A percentile compares a stretch with the other conserved stretches of the same genome.
These are phyloP conservation scores for Protonemura montana DNA, from an alignment of 2,888 invertebrate genomes.

Conservation along the genomic window DNA sequence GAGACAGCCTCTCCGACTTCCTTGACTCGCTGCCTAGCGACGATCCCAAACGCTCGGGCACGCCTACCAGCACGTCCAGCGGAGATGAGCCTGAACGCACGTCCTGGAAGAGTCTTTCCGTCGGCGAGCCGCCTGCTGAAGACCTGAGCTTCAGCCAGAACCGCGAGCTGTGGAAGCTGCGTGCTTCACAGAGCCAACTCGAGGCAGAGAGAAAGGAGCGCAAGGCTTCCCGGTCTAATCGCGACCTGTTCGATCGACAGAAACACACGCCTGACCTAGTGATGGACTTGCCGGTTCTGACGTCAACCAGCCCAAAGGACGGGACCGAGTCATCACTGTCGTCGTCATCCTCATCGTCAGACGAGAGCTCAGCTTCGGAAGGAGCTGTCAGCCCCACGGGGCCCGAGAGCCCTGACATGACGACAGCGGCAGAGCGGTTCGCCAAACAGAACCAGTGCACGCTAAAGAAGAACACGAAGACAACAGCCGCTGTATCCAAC, in stretches of 20 bases:
- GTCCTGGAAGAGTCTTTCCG: slow-evolving; percentile 31
- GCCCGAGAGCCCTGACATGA: slow-evolving; percentile 70
- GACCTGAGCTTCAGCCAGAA: slow-evolving; percentile 61
- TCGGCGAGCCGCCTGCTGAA: slow-evolving; percentile 56
- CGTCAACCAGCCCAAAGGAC: slow-evolving; percentile 57
- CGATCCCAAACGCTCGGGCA: slow-evolving; percentile 43
- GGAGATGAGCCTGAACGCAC: slow-evolving; percentile 49
- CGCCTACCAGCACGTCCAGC: slow-evolving; percentile 46
- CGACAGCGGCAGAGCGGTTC: slow-evolving; percentile 78
- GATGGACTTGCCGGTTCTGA: slow-evolving; percentile 77
- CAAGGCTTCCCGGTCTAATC: slow-evolving; percentile 51
- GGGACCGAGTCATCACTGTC: slow-evolving; percentile 53
- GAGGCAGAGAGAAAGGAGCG: slow-evolving; percentile 52
- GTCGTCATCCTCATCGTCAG: slow-evolving; percentile 46
- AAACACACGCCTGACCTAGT: slow-evolving; percentile 81
- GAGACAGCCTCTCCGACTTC: slow-evolving; percentile 53
- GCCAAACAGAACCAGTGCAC: slow-evolving; percentile 82
- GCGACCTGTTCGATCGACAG: slow-evolving; percentile 61
- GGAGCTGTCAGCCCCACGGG: slow-evolving; percentile 53
- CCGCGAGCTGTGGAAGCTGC: slow-evolving; percentile 69
- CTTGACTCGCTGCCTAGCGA: slow-evolving; percentile 52
- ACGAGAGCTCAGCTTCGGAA: slow-evolving; percentile 53
- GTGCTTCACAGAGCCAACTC: slow-evolving; percentile 64
- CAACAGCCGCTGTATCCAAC: slow-evolving; percentile 49
- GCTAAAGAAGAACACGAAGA: slow-evolving; percentile 72